Conservation (phyloP, 2,113 vertebrate genomes). For the Gasterosteus aculeatus region DNA sequence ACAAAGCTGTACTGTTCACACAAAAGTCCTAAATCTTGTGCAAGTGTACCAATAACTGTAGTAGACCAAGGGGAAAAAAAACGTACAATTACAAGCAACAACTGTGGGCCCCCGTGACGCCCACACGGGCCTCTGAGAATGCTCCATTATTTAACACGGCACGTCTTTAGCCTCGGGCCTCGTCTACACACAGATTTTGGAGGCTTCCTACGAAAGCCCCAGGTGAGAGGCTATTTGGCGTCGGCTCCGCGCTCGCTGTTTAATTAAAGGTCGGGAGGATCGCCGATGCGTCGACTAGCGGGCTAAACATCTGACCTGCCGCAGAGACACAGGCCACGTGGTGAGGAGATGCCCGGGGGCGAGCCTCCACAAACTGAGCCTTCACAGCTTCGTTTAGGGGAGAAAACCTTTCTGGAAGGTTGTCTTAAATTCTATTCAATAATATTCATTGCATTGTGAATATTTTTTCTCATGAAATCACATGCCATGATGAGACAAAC, state of each 20-base stretch:
- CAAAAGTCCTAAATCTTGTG: conserved; percentile 22
- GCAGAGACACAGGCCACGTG: not conserved
- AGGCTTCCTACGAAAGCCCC: not conserved
- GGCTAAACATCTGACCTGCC: not conserved
- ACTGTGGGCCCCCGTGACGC: not conserved
- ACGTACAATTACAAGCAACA: not conserved
- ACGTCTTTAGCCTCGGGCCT: not conserved
- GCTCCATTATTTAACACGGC: not conserved
- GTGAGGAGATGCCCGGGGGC: not conserved
- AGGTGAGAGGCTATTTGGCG: not conserved
- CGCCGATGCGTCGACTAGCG: not conserved
- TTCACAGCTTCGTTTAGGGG: not conserved
- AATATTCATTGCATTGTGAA: not conserved
- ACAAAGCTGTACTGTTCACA: conserved; percentile 54
- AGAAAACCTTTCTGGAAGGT: not conserved
- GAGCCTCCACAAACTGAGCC: not conserved
- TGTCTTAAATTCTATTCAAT: not conserved
- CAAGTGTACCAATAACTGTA: conserved; percentile 26
- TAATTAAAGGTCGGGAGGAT: not conserved
- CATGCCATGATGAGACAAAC: not conserved
- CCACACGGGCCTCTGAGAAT: not conserved
- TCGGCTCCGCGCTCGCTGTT: not conserved
- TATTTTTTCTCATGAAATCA: not conserved
- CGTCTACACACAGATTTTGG: not conserved
- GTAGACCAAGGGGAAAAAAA: not conserved